phyloP scores from a whole-genome alignment of 2,113 vertebrate genomes.

The Menidia beryllina region DNA sequence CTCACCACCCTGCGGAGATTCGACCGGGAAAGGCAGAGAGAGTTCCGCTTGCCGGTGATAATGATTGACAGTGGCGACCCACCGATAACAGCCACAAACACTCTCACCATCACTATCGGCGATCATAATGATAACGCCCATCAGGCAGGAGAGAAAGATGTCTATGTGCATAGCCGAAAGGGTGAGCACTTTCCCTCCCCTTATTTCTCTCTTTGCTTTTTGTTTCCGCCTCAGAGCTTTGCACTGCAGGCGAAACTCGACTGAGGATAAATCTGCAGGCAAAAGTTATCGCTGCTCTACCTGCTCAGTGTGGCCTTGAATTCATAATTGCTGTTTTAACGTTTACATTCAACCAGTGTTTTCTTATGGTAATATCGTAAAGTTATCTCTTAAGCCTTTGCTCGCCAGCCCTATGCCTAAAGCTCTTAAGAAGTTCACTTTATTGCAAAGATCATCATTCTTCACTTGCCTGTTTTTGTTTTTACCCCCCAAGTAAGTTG shows the following conservation, averaged over 20 bases:
- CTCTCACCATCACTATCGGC: constrained; percentile 86
- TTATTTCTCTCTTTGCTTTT: constrained; percentile 25
- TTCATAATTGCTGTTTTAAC: constrained; percentile 53
- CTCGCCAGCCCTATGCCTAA: constrained; percentile 33
- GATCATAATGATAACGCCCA: constrained; percentile 92
- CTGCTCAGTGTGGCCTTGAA: constrained; percentile 52
- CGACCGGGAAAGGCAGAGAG: constrained; percentile 87
- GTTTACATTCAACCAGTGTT: constrained; percentile 53
- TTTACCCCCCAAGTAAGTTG: constrained; percentile 34
- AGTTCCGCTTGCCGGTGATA: constrained; percentile 84
- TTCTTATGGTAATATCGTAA: constrained; percentile 56
- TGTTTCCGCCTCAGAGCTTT: constrained; percentile 28
- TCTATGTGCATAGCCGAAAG: constrained; percentile 84
- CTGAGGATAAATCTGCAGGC: constrained; percentile 32
- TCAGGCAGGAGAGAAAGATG: constrained; percentile 85
- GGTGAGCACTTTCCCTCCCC: constrained; percentile 75
- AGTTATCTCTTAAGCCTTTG: constrained; percentile 45
- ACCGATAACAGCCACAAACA: constrained; percentile 86
- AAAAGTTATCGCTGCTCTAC: constrained; percentile 48
- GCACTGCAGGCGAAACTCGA: constrained; percentile 37
- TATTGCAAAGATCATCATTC: constrained; percentile 47
- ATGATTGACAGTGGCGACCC: constrained; percentile 88
- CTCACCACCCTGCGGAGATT: constrained; percentile 87
- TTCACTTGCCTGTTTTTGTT: constrained; percentile 18
- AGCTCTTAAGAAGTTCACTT: constrained; percentile 54